Conservation (phyloP, 2,113 vertebrate genomes). For the Podarcis cretensis region DNA sequence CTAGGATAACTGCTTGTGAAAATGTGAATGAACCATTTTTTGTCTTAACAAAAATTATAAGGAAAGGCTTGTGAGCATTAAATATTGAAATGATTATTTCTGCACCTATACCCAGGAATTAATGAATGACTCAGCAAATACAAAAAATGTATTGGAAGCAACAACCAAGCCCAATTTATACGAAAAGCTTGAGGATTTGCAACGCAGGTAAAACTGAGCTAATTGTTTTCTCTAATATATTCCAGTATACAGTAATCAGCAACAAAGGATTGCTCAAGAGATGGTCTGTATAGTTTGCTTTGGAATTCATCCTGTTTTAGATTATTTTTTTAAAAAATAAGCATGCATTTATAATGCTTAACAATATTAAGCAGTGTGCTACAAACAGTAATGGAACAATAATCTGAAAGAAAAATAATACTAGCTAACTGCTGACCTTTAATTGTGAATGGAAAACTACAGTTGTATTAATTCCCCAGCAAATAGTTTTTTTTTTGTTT, state of each 20-base stretch:
- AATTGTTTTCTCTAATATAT: background rate
- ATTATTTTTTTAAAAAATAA: background rate
- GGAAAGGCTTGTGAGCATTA: background rate
- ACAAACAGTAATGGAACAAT: background rate
- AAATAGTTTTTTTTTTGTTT: no score
- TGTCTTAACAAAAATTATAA: background rate
- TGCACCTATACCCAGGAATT: conserved; percentile 70
- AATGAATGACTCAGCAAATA: conserved; percentile 78
- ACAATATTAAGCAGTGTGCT: background rate
- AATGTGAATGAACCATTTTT: background rate
- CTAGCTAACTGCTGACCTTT: background rate
- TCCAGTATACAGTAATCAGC: background rate
- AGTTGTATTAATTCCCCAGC: no score
- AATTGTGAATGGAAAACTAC: no score
- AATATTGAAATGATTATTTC: background rate
- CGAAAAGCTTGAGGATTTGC: conserved; percentile 81
- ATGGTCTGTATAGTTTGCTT: background rate
- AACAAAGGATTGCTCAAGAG: background rate
- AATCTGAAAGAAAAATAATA: background rate
- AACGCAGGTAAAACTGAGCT: conserved; percentile 75
- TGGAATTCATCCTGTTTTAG: background rate
- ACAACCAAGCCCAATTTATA: conserved; percentile 77
- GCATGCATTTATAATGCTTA: background rate
- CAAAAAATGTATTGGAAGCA: conserved; percentile 82
- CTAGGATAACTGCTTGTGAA: background rate